These are phyloP conservation scores for Mycogona germanica DNA, from an alignment of 2,888 invertebrate species.

Conservation along the genomic window DNA sequence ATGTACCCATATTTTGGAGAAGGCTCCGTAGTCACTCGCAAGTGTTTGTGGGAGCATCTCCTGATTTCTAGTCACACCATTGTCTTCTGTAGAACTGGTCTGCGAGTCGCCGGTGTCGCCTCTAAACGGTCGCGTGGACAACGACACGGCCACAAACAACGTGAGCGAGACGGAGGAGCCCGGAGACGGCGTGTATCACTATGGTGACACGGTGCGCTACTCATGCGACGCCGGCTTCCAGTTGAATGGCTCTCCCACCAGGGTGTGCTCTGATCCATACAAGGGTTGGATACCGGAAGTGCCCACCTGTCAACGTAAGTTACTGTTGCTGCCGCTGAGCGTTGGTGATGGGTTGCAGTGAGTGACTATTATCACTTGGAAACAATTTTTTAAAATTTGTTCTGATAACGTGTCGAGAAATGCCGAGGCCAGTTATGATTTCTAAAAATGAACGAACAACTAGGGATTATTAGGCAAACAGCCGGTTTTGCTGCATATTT, in stretches of 20 bases:
- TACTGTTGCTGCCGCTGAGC: no score
- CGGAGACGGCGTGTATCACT: constrained; percentile 3
- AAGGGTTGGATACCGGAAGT: constrained; percentile 16
- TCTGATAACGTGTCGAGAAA: no score
- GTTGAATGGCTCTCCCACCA: constrained; percentile 4
- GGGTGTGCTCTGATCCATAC: constrained; percentile 15
- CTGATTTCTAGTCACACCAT: background rate
- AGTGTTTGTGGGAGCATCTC: background rate
- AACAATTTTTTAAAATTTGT: no score
- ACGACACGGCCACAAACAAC: background rate
- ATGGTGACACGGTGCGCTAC: constrained; percentile 17
- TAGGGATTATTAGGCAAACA: no score
- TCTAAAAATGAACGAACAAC: no score
- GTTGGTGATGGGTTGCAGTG: no score
- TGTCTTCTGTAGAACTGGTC: constrained; percentile 15
- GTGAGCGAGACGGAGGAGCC: background rate
- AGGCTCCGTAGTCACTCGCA: background rate
- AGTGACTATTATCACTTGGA: no score
- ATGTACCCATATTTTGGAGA: no score
- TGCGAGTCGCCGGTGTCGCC: constrained; percentile 12
- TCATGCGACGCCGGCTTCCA: constrained; percentile 16
- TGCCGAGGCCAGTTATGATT: no score
- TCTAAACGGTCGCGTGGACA: constrained; percentile 7
- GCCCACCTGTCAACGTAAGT: constrained; percentile 20
- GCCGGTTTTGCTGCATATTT: no score